Conservation (phyloP, 2,888 invertebrate species). For the Gymnoscelis rufifasciata region DNA sequence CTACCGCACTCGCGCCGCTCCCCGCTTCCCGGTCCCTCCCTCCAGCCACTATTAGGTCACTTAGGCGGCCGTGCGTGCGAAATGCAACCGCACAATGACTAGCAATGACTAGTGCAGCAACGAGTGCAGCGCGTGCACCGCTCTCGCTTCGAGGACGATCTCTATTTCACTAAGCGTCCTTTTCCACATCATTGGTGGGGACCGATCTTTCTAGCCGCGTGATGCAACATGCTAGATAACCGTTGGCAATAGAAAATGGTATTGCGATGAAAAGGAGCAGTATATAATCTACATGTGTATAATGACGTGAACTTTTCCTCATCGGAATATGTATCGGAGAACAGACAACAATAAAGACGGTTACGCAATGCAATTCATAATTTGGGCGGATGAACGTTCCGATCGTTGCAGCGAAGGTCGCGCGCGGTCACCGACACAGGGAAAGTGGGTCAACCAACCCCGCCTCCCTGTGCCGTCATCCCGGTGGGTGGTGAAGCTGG, state of each 20-base stretch:
- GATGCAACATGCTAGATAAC: slow-evolving; percentile 69
- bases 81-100: slow-evolving; percentile 76
- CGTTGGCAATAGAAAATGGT: slow-evolving; percentile 32
- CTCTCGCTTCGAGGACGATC: slow-evolving; percentile 79
- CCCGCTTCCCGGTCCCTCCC: slow-evolving; percentile 75
- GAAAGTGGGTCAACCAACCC: slow-evolving; percentile 66
- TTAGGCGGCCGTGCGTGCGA: slow-evolving; percentile 74
- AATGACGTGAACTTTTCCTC: no score
- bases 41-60: slow-evolving; percentile 78
- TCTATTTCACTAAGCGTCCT: slow-evolving; percentile 78
- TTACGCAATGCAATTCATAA: slow-evolving; percentile 58
- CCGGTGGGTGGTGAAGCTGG: slow-evolving; percentile 19
- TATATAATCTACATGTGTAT: no score
- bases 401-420: slow-evolving; percentile 74
- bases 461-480: slow-evolving; percentile 17
- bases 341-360: slow-evolving; percentile 49
- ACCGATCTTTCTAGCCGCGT: slow-evolving; percentile 75
- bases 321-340: no score
- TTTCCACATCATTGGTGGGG: slow-evolving; percentile 76
- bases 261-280: no score
- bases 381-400: slow-evolving; percentile 49
- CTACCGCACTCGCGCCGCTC: slow-evolving; percentile 69
- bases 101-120: slow-evolving; percentile 20
- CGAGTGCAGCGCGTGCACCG: slow-evolving; percentile 75
- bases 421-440: slow-evolving; percentile 66